Percentiles rank a stretch among this genome's conserved stretches.
These are phyloP conservation scores for Lepus townsendii DNA, from an alignment of 2,797 vertebrate species.

Conservation along the genomic window DNA sequence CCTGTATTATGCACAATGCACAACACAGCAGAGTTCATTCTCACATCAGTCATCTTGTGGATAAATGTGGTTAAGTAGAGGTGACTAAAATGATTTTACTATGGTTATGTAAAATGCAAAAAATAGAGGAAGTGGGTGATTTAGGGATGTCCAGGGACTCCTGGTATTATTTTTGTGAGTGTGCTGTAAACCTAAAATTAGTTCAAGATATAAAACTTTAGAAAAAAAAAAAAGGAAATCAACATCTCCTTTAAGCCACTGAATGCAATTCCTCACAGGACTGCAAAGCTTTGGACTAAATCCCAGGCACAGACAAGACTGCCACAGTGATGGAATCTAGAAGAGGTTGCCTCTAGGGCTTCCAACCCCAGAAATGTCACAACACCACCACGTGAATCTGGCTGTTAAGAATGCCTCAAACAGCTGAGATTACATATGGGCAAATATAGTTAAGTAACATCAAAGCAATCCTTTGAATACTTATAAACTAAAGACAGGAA, in stretches of 20 bases:
- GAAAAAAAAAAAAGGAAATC: neutral
- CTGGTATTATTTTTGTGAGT: neutral
- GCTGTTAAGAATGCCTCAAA: neutral
- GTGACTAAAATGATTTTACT: neutral
- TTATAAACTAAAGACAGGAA: conserved; percentile 59
- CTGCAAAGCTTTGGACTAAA: neutral
- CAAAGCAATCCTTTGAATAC: conserved; percentile 57
- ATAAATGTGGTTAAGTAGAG: neutral
- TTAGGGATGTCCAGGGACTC: neutral
- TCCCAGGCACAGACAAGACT: neutral
- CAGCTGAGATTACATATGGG: conserved; percentile 55
- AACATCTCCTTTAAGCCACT: neutral
- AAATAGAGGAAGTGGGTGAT: neutral
- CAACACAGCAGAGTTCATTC: neutral
- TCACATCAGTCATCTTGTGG: neutral
- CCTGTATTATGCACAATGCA: neutral
- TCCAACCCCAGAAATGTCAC: conserved; percentile 46
- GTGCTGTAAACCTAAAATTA: conserved; percentile 50
- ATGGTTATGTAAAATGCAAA: neutral
- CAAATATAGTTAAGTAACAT: conserved; percentile 28
- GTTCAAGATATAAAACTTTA: neutral
- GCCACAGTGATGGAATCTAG: neutral
- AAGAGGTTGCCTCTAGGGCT: neutral
- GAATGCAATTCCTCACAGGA: neutral
- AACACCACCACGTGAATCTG: neutral